Percentiles rank a stretch among this genome's conserved stretches.
These are phyloP conservation scores for Spea hammondii DNA, from an alignment of 2,797 vertebrate species.

Conservation along the genomic window DNA sequence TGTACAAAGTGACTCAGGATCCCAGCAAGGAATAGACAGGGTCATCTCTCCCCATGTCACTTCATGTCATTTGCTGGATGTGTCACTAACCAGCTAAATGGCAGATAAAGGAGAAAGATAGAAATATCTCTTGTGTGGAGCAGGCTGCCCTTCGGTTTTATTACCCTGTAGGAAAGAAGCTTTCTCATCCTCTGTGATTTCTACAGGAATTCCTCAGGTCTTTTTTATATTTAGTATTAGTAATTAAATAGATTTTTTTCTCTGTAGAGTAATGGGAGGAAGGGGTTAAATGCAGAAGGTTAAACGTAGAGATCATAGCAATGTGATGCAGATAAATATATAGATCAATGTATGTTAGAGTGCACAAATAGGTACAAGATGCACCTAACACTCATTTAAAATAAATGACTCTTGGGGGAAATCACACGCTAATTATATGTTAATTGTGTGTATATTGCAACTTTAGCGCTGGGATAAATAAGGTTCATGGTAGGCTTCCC, in stretches of 20 bases:
- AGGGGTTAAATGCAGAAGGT: not conserved
- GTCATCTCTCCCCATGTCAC: conserved; percentile 42
- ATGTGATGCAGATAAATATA: not conserved
- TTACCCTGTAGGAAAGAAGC: conserved; percentile 14
- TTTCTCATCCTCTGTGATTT: conserved; percentile 24
- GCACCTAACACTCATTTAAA: conserved; percentile 34
- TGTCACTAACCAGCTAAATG: conserved; percentile 38
- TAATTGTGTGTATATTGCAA: conserved; percentile 5
- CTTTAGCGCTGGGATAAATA: too few relatives aligned
- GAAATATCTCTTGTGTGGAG: conserved; percentile 28
- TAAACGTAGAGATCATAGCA: not conserved
- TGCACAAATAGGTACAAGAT: not conserved
- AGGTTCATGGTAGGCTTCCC: too few relatives aligned
- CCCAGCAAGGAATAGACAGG: conserved; percentile 43
- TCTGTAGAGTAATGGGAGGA: not conserved
- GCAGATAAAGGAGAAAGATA: conserved; percentile 30
- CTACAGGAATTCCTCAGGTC: conserved; percentile 28
- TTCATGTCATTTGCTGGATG: conserved; percentile 42
- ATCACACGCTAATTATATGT: conserved; percentile 29
- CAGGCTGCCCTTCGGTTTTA: conserved; percentile 8
- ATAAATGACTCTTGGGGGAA: conserved; percentile 33
- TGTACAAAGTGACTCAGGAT: conserved; percentile 44
- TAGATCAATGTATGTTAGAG: not conserved
- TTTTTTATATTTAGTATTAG: conserved; percentile 5
- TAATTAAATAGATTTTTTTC: conserved; percentile 26